Base-by-base conservation (phyloP, 2,888 invertebrate genomes). In the Pelosia muscerda region DNA sequence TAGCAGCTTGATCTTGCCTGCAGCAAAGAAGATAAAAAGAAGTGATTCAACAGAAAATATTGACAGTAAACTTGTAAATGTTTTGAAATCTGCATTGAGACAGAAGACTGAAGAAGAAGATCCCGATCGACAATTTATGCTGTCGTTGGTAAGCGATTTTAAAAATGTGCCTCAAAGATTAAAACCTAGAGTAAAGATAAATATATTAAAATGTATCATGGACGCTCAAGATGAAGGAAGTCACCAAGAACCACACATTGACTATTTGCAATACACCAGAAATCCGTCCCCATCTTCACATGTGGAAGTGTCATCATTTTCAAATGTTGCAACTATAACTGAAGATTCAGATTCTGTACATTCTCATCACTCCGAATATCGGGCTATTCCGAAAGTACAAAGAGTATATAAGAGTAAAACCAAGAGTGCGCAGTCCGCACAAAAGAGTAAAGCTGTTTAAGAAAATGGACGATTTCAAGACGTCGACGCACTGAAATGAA, bases 71-170 rank as follows among this genome's bases (percentile, higher is more conserved):
- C 26, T 56, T 25, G 23, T 64, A 11, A 49, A 64, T 11, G 57
- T 22, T n/a, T 26, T 64, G 31, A 64, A 49, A 64, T 42, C 64
- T 64, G 22, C 56, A 57, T 38, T 38, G 38, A 42, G 15, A 34
- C 28, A 38, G 55, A 31, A 55, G 6, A 31, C 28, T 55, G 42
- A 63, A 34, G 57, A 42, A 38, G 64, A 64, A 38, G 64, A 64
- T 28, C 38, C 38, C 15, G 64, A 64, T 42, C 64, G 64, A 19
- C 56, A 56, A 10, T 64, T 64, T 64, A 26, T 64, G 64, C 25
- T 64, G n/a, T 64, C 64, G 25, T 57, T 64, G 42, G 49, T 64
- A 19, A 57, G 57, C 25, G 64, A 64, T 64, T 64, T 64, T 28
- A 64, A 64, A 57, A 64, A 11, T 9, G 42, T 64, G n/a, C 57